phyloP scores from a whole-genome alignment of 1,140 invertebrate genomes.

The Trichomalopsis sarcophagae region DNA sequence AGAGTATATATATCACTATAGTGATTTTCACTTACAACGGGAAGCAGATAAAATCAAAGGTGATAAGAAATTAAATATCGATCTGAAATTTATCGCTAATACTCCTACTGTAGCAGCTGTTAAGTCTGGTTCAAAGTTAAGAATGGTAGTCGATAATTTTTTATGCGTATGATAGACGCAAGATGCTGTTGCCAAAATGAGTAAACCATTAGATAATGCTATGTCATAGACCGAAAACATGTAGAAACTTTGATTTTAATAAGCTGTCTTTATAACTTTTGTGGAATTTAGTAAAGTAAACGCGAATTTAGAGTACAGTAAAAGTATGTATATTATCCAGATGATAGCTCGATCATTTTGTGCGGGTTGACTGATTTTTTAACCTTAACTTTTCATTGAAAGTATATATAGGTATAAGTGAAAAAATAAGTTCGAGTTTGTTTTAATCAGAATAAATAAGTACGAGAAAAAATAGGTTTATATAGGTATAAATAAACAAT shows the following conservation, averaged over 20 bases:
- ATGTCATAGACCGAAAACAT: constrained; percentile 57
- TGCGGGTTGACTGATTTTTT: too few relatives aligned
- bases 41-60: constrained; percentile 51
- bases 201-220: constrained; percentile 56
- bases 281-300: too few relatives aligned
- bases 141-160: constrained; percentile 51
- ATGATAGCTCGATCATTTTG: too few relatives aligned
- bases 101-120: constrained; percentile 55
- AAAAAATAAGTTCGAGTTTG: too few relatives aligned
- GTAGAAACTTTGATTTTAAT: neutral
- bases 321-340: too few relatives aligned
- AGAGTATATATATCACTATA: too few relatives aligned
- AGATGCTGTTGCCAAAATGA: constrained; percentile 57
- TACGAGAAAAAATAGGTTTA: too few relatives aligned
- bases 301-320: too few relatives aligned
- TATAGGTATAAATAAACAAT: too few relatives aligned
- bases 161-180: constrained; percentile 56
- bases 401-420: too few relatives aligned
- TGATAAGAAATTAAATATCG: constrained; percentile 51
- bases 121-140: constrained; percentile 48
- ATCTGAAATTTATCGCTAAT: constrained; percentile 54
- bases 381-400: too few relatives aligned
- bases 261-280: neutral
- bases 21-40: constrained; percentile 56
- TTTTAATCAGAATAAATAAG: too few relatives aligned